Conservation (phyloP, 1,140 invertebrate species). For the Meloidogyne hapla region DNA sequence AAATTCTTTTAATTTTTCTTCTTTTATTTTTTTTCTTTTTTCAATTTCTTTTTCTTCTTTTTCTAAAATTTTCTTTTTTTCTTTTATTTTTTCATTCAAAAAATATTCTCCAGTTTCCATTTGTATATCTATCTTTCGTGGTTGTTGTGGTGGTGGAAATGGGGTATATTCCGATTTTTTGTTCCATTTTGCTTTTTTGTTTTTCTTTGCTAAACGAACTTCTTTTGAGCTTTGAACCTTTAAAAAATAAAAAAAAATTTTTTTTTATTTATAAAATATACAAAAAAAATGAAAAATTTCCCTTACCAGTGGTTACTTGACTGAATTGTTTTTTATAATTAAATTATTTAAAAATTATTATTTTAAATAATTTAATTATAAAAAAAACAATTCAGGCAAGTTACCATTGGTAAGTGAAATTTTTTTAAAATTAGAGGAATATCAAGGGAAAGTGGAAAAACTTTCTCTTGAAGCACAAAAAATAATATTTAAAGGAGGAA, state of each 20-base stretch:
- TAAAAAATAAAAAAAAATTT: neutral
- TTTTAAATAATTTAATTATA: too few relatives aligned
- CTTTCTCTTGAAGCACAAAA: too few relatives aligned
- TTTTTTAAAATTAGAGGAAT: too few relatives aligned
- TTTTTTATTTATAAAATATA: too few relatives aligned
- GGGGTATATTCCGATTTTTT: constrained; percentile 90
- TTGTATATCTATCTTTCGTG: constrained; percentile 81
- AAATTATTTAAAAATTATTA: too few relatives aligned
- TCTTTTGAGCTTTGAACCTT: constrained; percentile 68
- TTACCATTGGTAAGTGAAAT: too few relatives aligned
- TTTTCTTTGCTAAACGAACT: constrained; percentile 79
- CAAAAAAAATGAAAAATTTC: neutral
- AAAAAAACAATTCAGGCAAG: too few relatives aligned
- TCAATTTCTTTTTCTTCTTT: constrained; percentile 26
- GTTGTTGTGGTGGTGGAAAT: constrained; percentile 85
- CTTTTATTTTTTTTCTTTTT: constrained; percentile 25
- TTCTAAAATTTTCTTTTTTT: constrained; percentile 31
- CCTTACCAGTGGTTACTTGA: too few relatives aligned
- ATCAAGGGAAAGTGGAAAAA: too few relatives aligned
- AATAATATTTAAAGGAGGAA: too few relatives aligned
- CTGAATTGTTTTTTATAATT: too few relatives aligned
- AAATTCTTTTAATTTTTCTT: constrained; percentile 36
- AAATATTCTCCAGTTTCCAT: constrained; percentile 95
- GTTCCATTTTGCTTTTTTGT: constrained; percentile 70
- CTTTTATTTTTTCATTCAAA: constrained; percentile 69